Evolutionary conservation across 2,113 vertebrate genomes (phyloP), one percentile per base, ranked within the genome.

Genomic region (Acanthochromis polyacanthus): DNA sequence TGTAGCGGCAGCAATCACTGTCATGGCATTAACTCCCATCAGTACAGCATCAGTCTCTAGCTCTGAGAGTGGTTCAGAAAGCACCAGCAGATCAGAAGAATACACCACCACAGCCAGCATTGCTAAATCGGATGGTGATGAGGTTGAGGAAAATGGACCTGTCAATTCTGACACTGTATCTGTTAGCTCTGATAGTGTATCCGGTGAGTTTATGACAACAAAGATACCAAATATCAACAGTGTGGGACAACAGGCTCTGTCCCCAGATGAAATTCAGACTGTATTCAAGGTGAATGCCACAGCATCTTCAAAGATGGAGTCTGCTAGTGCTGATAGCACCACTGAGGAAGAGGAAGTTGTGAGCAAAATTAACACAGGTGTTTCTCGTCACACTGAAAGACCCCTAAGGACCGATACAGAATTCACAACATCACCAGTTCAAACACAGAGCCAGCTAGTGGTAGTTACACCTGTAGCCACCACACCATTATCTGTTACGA

Each of bases 241-340:
- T 46, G 23, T 32, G 12, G 65, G 71, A 19, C 5, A 78, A 40
- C 46, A 70, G 10, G 25, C 68, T 66, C 51, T 80, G 10, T 71
- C 86, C 16, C 45, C 64, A 46, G 75, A 83, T 71, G 82, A 89
- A 62, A 90, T 92, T 20, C 85, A 91, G 62, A 83, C 83, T 43
- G 61, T 88, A 25, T 90, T 90, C 53, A 83, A 92, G 64, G 69
- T 78, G 38, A 51, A 88, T 71, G 32, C 73, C 36, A 91, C 89
- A 50, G 51, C 78, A 48, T 30, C 75, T 69, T 78, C 88, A 71
- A 68, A 56, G 17, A 72, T 64, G 19, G 81, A 82, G 22, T 67
- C 78, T 53, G 14, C 30, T 20, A 58, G 25, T 73, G 19, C 70
- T 66, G 52, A 65, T 58, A 80, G n/a, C 17, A 62, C 51, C 11